phyloP scores from a whole-genome alignment of 2,113 vertebrate genomes.

The Apodemus sylvaticus region DNA sequence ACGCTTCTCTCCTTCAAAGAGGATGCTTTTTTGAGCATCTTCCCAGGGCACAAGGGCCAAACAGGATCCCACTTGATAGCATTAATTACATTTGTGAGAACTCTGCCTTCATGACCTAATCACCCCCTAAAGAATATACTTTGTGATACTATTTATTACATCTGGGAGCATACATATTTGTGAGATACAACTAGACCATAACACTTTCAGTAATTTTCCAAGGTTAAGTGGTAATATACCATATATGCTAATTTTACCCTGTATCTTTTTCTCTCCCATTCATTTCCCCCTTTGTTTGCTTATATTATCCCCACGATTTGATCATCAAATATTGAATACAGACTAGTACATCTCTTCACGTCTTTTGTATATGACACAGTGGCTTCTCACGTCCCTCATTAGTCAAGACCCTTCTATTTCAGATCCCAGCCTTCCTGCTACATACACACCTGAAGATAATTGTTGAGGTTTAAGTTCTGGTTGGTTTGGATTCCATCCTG shows the following conservation, averaged over 20 bases:
- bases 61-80: neutral
- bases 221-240: neutral
- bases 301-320: slow-evolving; percentile 30
- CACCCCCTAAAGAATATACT: too few species aligned
- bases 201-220: neutral
- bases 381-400: too few species aligned
- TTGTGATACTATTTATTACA: neutral
- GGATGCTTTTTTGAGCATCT: neutral
- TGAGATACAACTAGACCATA: neutral
- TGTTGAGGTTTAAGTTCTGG: too few species aligned
- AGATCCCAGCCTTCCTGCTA: too few species aligned
- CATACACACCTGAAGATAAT: too few species aligned
- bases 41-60: neutral
- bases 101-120: too few species aligned
- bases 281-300: neutral
- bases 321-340: neutral
- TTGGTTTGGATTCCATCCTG: too few species aligned
- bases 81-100: neutral
- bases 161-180: neutral
- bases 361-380: slow-evolving; percentile 7
- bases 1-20: neutral
- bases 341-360: slow-evolving; percentile 31
- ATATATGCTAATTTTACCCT: neutral
- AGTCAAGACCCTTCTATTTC: too few species aligned
- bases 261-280: neutral